phyloP scores from a whole-genome alignment of 2,797 vertebrate genomes.

The Chrysocyon brachyurus region DNA sequence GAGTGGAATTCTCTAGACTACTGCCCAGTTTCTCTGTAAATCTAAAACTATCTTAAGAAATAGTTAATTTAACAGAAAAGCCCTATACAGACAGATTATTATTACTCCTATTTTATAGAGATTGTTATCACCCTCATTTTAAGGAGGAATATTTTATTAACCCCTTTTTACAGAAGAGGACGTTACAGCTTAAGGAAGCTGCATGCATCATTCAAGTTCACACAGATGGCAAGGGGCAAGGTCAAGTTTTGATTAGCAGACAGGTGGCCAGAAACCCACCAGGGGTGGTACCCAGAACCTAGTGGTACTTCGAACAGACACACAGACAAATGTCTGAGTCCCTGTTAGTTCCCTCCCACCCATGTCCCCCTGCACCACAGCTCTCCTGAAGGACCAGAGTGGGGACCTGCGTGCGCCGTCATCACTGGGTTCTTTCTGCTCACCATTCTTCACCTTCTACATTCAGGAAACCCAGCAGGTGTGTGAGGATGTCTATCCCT shows the following conservation, averaged over 20 bases:
- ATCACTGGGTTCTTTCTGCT: not conserved
- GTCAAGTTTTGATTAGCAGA: constrained; percentile 1
- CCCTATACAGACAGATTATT: not conserved
- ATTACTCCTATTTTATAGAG: not conserved
- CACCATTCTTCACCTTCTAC: not conserved
- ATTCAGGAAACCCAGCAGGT: not conserved
- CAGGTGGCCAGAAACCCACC: constrained; percentile 7
- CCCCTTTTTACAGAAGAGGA: not conserved
- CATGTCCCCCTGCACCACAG: not conserved
- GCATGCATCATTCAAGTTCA: not conserved
- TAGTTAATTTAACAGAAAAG: not conserved
- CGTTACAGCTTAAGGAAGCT: not conserved
- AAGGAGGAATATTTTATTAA: not conserved
- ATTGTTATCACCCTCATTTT: not conserved
- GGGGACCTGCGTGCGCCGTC: not conserved
- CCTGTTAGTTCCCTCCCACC: not conserved
- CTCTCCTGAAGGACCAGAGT: not conserved
- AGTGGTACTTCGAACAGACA: not conserved
- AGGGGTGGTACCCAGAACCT: not conserved
- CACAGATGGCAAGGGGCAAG: not conserved
- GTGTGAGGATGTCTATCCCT: not conserved
- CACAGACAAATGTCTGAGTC: not conserved
- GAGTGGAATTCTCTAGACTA: not conserved
- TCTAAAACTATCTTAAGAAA: not conserved
- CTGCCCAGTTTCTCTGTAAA: not conserved